Conservation (phyloP, 2,888 invertebrate species). For the Pyrocoelia pectoralis region DNA sequence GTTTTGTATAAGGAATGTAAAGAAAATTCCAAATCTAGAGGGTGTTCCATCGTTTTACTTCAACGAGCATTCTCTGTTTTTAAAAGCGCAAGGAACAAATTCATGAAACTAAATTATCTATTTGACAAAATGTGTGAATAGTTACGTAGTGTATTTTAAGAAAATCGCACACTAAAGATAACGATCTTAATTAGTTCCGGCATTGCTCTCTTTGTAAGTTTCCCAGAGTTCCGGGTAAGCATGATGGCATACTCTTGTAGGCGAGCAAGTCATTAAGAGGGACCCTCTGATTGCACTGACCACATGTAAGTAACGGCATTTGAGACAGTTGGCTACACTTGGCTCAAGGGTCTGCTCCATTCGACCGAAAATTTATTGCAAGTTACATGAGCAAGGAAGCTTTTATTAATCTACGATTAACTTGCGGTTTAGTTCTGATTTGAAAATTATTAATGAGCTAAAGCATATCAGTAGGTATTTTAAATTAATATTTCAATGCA, state of each 20-base stretch:
- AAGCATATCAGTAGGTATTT: slow-evolving; percentile 2
- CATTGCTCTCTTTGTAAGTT: slow-evolving; percentile 17
- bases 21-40: too few relatives aligned
- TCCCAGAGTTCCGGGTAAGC: slow-evolving; percentile 17
- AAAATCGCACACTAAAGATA: slow-evolving; percentile 23
- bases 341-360: slow-evolving; percentile 36
- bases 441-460: slow-evolving; percentile 31
- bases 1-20: too few relatives aligned
- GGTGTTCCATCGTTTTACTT: too few relatives aligned
- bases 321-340: slow-evolving; percentile 39
- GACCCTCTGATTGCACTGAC: slow-evolving; percentile 45
- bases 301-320: slow-evolving; percentile 45
- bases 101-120: not conserved
- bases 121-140: not conserved
- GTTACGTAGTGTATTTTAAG: not conserved
- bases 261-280: slow-evolving; percentile 42
- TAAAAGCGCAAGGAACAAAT: too few relatives aligned
- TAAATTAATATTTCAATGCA: not conserved
- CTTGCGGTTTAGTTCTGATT: slow-evolving; percentile 32
- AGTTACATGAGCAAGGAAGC: slow-evolving; percentile 30
- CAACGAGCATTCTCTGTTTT: too few relatives aligned
- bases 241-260: slow-evolving; percentile 31
- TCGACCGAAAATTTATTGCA: slow-evolving; percentile 34
- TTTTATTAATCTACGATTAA: slow-evolving; percentile 36
- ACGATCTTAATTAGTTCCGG: slow-evolving; percentile 18